A percentile compares a stretch with the other conserved stretches of the same genome.
These are phyloP conservation scores for Pomatorhinus ruficollis DNA, from an alignment of 2,113 vertebrate species.

Conservation along the genomic window DNA sequence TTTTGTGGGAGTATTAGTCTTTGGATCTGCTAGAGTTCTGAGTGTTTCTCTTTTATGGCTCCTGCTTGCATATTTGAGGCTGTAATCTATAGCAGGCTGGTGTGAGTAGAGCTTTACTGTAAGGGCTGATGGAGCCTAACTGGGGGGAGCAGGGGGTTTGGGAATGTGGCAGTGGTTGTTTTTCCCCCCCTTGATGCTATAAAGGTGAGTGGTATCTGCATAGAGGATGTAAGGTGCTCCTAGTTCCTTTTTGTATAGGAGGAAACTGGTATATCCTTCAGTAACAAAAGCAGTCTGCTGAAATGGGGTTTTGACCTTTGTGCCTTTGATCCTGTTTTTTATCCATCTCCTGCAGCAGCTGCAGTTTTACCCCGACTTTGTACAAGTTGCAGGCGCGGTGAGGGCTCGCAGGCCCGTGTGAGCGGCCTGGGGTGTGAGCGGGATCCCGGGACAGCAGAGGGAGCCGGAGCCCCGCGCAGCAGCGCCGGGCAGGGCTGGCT, in stretches of 20 bases:
- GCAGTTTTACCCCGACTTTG: not conserved
- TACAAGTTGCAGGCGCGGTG: fast-evolving
- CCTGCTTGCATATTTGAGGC: fast-evolving
- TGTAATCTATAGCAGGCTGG: fast-evolving
- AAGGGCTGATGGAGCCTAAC: not conserved
- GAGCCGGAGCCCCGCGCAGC: not conserved
- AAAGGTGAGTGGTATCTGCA: not conserved
- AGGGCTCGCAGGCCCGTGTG: fast-evolving
- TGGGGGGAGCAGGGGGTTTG: fast-evolving
- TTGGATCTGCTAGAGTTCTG: fast-evolving
- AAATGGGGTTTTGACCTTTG: not conserved
- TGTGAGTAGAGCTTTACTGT: fast-evolving
- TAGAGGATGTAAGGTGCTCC: not conserved
- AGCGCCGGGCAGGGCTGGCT: not conserved
- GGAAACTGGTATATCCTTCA: fast-evolving
- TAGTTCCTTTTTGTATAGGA: not conserved
- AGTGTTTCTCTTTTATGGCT: fast-evolving
- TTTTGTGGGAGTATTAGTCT: fast-evolving
- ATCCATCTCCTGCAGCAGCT: not conserved
- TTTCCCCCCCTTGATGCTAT: fast-evolving
- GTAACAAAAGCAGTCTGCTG: not conserved
- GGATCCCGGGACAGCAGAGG: not conserved
- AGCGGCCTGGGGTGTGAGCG: fast-evolving
- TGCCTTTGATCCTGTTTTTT: not conserved
- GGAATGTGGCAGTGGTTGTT: not conserved